A percentile compares a stretch with the other conserved stretches of the same genome.
Conservation (phyloP, 2,888 invertebrate genomes). For the Maniola hyperantus region DNA sequence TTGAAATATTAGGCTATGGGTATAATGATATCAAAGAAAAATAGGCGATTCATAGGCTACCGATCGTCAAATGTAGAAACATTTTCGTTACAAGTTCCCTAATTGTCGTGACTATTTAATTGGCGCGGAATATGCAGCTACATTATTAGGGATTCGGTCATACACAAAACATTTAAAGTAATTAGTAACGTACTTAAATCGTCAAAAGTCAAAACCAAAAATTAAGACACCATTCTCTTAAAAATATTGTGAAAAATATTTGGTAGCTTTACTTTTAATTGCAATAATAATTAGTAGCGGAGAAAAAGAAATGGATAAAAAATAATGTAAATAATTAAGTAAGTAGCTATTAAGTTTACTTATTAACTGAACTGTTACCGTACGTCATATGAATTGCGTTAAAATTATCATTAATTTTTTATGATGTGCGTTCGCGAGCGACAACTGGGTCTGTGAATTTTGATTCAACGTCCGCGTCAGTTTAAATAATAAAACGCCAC, state of each 20-base stretch:
- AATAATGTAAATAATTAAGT: not conserved
- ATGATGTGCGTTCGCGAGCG: not conserved
- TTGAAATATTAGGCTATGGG: too few relatives aligned
- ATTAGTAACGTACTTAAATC: too few relatives aligned
- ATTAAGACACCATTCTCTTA: not conserved
- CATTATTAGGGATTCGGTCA: too few relatives aligned
- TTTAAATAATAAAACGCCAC: constrained; percentile 13
- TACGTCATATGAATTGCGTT: not conserved
- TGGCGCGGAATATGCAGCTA: too few relatives aligned
- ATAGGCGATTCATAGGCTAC: too few relatives aligned
- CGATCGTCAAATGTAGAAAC: too few relatives aligned
- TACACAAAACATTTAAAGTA: too few relatives aligned
- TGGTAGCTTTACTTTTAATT: not conserved
- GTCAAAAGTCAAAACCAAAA: too few relatives aligned
- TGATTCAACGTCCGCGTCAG: not conserved
- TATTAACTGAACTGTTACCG: not conserved
- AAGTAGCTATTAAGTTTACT: too few relatives aligned
- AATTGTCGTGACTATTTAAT: too few relatives aligned
- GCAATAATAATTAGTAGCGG: not conserved
- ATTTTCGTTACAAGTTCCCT: too few relatives aligned
- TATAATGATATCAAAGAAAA: too few relatives aligned
- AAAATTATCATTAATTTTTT: not conserved
- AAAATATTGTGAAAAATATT: not conserved
- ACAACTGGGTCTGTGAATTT: constrained; percentile 2
- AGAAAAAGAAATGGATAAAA: not conserved